Conservation (phyloP, 2,888 invertebrate genomes). For the Nomada lathburiana region DNA sequence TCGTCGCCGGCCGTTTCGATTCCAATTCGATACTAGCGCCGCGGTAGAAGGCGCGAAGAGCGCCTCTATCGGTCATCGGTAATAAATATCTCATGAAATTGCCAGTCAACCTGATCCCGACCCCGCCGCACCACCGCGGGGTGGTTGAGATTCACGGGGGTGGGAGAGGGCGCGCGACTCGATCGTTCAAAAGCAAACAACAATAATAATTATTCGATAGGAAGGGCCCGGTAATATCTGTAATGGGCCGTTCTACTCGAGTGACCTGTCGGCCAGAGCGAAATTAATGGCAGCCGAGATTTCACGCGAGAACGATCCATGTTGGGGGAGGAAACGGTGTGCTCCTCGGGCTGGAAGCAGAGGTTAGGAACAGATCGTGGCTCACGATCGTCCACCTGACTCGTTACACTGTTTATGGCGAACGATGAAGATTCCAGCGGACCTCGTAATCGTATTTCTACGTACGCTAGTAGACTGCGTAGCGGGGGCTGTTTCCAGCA, state of each 20-base stretch:
- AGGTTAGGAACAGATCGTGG: constrained; percentile 63
- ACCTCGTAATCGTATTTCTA: constrained; percentile 50
- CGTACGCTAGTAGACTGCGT: constrained; percentile 25
- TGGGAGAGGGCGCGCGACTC: constrained; percentile 30
- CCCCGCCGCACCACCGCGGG: constrained; percentile 48
- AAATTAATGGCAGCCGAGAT: constrained; percentile 84
- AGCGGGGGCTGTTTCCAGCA: neutral
- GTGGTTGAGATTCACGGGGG: constrained; percentile 12
- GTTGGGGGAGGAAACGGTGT: constrained; percentile 36
- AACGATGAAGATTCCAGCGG: neutral
- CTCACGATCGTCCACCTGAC: constrained; percentile 63
- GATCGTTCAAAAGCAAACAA: constrained; percentile 81
- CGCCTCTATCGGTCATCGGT: constrained; percentile 82
- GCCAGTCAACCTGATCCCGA: constrained; percentile 74
- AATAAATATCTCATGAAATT: constrained; percentile 84
- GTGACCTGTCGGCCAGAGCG: constrained; percentile 82
- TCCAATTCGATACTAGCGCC: constrained; percentile 77
- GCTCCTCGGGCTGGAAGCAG: constrained; percentile 31
- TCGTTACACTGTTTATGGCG: constrained; percentile 35
- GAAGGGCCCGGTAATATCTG: constrained; percentile 80
- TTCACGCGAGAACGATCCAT: constrained; percentile 77
- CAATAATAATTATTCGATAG: constrained; percentile 84
- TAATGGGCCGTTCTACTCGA: constrained; percentile 84
- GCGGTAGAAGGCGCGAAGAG: constrained; percentile 34
- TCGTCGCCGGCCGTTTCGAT: constrained; percentile 62